Base-by-base conservation (phyloP, 2,888 invertebrate species). In the Itoplectis maculator region DNA sequence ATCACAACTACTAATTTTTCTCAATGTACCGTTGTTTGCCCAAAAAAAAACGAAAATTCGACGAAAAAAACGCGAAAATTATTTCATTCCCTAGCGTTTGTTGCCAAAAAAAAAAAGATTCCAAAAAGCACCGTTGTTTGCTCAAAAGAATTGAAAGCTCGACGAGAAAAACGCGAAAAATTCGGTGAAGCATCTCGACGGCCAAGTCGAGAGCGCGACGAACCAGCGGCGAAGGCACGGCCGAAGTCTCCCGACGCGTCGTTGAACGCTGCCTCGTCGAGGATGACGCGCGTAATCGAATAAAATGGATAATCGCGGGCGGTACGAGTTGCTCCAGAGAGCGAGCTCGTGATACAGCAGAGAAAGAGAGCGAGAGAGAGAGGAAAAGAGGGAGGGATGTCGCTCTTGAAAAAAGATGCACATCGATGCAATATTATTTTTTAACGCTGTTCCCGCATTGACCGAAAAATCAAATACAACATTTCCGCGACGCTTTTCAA, bases 221-320 rank as follows among this genome's bases (percentile, higher is more conserved):
- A n/a, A 11, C n/a, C 54, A 40, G 2, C n/a, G 51, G 45, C 42
- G 61, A 54, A 63, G 42, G 47, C 74, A 61, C n/a, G n/a, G n/a
- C 13, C 29, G 45, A 20, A 9, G 69, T 54, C 79, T 66, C 74
- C 35, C 63, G 74, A 79, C 56, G n/a, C n/a, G 83, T 72, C 72
- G 49, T 79, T 69, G 72, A 47, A 72, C 66, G 79, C 29, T 56
- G 66, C 47, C n/a, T 29, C 56, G 74, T 74, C 79, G 69, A 49
- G 40, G 68, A 70, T 49, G 79, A 76, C 74, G 76, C 65, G 77
- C 82, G 84, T 85, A 88, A 88, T 88, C 88, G 85, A 82, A 87
- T 85, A 85, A 88, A 88, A 88, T 88, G 86, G 86, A 88, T 88
- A 88, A 88, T 88, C 85, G 87, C 82, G 80, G n/a, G 66, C 65